These are phyloP conservation scores for Hirtodrosophila trivittata DNA, from an alignment of 2,888 invertebrate genomes.

Conservation along the genomic window DNA sequence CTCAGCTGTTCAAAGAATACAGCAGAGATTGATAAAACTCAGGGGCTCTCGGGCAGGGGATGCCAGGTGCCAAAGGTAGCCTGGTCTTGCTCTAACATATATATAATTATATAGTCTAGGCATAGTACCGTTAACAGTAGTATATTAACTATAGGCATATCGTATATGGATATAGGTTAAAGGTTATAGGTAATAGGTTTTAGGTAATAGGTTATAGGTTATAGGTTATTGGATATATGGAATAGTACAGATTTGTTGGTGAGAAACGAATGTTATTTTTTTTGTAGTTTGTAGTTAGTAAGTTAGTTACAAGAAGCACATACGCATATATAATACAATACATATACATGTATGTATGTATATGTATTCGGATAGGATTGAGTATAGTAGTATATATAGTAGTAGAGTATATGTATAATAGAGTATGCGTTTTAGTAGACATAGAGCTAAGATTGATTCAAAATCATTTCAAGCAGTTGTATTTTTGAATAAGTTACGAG, in stretches of 20 bases:
- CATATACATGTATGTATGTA: constrained; percentile 2
- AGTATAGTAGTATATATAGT: constrained; percentile 50
- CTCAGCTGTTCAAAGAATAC: constrained; percentile 87
- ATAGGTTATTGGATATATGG: constrained; percentile 40
- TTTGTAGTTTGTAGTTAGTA: constrained; percentile 26
- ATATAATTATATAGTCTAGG: constrained; percentile 60
- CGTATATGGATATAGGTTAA: constrained; percentile 37
- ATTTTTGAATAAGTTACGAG: constrained; percentile 37
- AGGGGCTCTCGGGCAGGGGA: constrained; percentile 44
- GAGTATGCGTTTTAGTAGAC: constrained; percentile 67
- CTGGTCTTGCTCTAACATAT: constrained; percentile 59
- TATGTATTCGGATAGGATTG: constrained; percentile 61
- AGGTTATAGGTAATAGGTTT: constrained; percentile 21
- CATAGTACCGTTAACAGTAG: constrained; percentile 69
- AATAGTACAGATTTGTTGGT: constrained; percentile 31
- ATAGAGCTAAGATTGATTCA: constrained; percentile 69
- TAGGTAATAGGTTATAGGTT: constrained; percentile 17
- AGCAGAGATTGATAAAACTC: constrained; percentile 73
- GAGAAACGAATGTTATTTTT: constrained; percentile 59
- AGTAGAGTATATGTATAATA: constrained; percentile 29
- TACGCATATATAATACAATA: constrained; percentile 56
- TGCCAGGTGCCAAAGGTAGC: constrained; percentile 33
- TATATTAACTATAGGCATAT: constrained; percentile 43
- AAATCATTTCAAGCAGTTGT: constrained; percentile 64
- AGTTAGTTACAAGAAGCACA: constrained; percentile 74